Percentiles rank a stretch among this genome's conserved stretches.
Evolutionary conservation across 2,797 vertebrate genomes (phyloP).

Genomic region (Botia kubotai): DNA sequence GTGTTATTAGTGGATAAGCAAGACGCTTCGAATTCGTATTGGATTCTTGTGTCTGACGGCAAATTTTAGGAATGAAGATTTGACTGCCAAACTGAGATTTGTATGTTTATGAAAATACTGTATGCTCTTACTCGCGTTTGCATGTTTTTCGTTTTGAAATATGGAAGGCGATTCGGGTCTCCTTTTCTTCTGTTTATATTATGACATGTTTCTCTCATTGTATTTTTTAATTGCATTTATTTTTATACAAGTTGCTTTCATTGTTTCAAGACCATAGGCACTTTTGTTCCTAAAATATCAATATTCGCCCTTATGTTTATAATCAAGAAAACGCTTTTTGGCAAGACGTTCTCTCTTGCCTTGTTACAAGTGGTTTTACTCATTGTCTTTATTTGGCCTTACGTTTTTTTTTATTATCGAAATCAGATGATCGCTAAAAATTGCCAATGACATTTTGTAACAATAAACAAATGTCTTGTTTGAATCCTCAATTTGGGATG

Average conservation of each 20-base stretch:
- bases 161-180: conserved; percentile 39
- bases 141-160: conserved; percentile 16
- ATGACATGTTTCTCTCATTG: neutral
- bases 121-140: conserved; percentile 25
- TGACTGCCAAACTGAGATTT: conserved; percentile 49
- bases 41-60: conserved; percentile 1
- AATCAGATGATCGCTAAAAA: conserved; percentile 10
- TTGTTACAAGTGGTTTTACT: conserved; percentile 12
- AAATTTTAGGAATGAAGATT: conserved; percentile 27
- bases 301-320: conserved; percentile 31
- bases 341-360: conserved; percentile 1
- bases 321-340: conserved; percentile 18
- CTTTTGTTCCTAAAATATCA: conserved; percentile 46
- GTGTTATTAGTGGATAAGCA: conserved; percentile 3
- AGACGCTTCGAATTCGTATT: neutral
- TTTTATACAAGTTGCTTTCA: conserved; percentile 10
- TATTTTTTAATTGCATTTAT: conserved; percentile 40
- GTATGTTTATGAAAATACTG: conserved; percentile 19
- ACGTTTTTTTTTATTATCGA: no score
- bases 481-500: neutral
- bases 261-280: conserved; percentile 42
- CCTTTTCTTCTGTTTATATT: neutral
- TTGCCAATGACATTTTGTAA: conserved; percentile 6
- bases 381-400: neutral
- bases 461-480: conserved; percentile 26